These are phyloP conservation scores for Tympanuchus pallidicinctus DNA, from an alignment of 2,113 vertebrate genomes.

Conservation along the genomic window DNA sequence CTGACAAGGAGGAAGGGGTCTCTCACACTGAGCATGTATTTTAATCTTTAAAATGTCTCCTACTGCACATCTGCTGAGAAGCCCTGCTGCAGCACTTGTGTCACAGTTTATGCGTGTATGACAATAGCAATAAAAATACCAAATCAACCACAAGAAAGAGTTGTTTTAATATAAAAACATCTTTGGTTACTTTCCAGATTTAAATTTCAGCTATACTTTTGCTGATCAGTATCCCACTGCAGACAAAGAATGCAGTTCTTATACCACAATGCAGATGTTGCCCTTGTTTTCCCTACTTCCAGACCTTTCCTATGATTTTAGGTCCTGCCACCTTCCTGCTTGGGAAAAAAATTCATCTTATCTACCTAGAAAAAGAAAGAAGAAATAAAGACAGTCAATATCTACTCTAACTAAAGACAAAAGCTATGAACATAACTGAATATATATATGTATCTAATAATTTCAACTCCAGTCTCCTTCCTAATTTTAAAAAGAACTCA, in stretches of 20 bases:
- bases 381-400: fast-evolving
- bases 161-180: fast-evolving
- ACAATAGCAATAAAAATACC: not conserved
- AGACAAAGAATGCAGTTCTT: not conserved
- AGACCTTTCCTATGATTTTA: not conserved
- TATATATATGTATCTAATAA: not conserved
- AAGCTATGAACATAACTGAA: not conserved
- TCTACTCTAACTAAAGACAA: not conserved
- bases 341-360: not conserved
- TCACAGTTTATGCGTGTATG: not conserved
- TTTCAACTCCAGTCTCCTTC: fast-evolving
- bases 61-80: not conserved
- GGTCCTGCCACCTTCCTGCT: not conserved
- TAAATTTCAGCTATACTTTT: not conserved
- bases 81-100: fast-evolving
- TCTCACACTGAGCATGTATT: not conserved
- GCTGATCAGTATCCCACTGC: not conserved
- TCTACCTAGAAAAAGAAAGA: fast-evolving
- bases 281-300: not conserved
- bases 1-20: not conserved
- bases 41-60: not conserved
- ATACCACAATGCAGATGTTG: not conserved
- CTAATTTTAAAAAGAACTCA: not conserved
- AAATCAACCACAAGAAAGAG: not conserved
- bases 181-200: not conserved